Evolutionary conservation across 2,113 vertebrate species (phyloP).

Genomic region (Bubo scandiacus): DNA sequence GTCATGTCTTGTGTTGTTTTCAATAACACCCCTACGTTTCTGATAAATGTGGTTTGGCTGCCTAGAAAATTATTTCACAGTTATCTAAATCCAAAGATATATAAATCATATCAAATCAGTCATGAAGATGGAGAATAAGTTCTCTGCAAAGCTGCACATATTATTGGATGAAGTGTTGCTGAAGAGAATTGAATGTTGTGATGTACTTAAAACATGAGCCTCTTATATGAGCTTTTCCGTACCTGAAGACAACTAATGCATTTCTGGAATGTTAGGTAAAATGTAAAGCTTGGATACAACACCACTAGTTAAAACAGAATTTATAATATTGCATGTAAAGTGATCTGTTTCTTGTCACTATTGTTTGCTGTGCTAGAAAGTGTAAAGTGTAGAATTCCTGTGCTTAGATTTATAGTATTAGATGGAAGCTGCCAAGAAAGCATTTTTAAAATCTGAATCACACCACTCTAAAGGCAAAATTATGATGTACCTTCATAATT

Average conservation of each 20-base stretch:
- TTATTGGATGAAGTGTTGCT: neutral
- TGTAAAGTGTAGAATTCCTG: neutral
- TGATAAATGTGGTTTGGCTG: slow-evolving; percentile 29
- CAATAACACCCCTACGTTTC: neutral
- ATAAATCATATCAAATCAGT: neutral
- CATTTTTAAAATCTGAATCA: neutral
- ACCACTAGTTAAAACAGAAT: neutral
- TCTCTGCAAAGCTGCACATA: neutral
- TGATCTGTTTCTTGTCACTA: neutral
- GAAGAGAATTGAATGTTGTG: neutral
- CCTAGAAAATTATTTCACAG: neutral
- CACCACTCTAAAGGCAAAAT: neutral
- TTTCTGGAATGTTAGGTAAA: neutral
- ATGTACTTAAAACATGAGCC: neutral
- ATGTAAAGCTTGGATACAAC: neutral
- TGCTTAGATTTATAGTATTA: neutral
- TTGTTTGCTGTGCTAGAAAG: neutral
- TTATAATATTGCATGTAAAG: neutral
- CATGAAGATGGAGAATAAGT: neutral
- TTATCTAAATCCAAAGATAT: neutral
- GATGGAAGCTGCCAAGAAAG: neutral
- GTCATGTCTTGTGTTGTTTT: neutral
- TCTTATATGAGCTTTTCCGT: neutral
- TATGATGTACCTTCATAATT: neutral
- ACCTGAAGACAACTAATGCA: neutral